phyloP scores from a whole-genome alignment of 1,140 invertebrate genomes.

The Conus betulinus region DNA sequence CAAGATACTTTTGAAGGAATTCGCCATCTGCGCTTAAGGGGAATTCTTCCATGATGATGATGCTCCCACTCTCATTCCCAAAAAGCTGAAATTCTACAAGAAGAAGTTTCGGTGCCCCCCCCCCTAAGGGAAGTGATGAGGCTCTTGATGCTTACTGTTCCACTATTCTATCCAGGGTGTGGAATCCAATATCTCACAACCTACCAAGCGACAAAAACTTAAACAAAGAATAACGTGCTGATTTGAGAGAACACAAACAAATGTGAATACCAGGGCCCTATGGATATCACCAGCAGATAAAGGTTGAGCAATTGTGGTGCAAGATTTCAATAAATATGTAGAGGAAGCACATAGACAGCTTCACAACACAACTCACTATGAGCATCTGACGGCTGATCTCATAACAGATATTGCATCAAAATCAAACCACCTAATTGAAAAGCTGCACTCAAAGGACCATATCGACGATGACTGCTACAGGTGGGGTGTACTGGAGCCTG shows the following conservation, averaged over 20 bases:
- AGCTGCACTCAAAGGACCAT: too few relatives aligned
- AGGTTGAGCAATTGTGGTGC: not conserved
- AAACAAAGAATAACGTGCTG: not conserved
- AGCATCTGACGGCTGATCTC: not conserved
- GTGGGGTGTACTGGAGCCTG: too few relatives aligned
- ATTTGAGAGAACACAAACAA: not conserved
- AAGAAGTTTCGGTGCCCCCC: not conserved
- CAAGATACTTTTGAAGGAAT: not conserved
- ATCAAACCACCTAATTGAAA: too few relatives aligned
- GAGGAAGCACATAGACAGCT: not conserved
- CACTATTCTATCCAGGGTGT: not conserved
- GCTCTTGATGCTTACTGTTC: slow-evolving; percentile 1
- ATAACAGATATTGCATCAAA: too few relatives aligned
- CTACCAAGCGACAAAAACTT: not conserved
- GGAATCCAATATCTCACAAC: not conserved
- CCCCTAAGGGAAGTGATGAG: not conserved
- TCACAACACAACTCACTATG: not conserved
- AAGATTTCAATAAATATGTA: not conserved
- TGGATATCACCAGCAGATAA: not conserved
- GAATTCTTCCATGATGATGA: slow-evolving; percentile 2
- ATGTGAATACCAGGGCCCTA: not conserved
- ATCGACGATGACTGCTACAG: too few relatives aligned
- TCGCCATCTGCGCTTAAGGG: not conserved
- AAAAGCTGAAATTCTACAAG: not conserved
- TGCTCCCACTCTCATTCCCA: not conserved